phyloP scores from a whole-genome alignment of 1,140 invertebrate genomes.

The Panagrolaimus sp. region DNA sequence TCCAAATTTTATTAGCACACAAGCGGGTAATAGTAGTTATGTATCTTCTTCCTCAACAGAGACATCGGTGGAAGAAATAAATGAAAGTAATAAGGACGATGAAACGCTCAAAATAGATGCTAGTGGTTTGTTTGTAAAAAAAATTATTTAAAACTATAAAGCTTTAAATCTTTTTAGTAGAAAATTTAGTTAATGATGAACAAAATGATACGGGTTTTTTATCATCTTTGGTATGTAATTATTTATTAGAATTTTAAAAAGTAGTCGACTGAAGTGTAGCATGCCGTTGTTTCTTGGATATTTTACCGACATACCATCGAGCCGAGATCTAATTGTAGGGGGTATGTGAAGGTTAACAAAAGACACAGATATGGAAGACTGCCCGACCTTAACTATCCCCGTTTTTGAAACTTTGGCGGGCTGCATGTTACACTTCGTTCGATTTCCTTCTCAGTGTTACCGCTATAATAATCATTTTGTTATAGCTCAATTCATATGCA shows the following conservation, averaged over 20 bases:
- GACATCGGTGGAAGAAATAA: not conserved
- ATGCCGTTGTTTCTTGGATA: no score
- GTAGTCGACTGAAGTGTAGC: no score
- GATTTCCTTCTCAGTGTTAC: no score
- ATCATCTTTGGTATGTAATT: not conserved
- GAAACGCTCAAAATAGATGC: not conserved
- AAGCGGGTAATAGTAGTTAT: not conserved
- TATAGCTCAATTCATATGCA: not conserved
- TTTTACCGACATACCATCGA: no score
- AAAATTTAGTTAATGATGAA: not conserved
- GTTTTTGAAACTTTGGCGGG: no score
- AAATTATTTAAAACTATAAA: not conserved
- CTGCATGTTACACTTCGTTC: no score
- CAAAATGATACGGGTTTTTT: not conserved
- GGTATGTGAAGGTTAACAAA: no score
- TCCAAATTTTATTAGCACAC: not conserved
- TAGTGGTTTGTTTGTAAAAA: not conserved
- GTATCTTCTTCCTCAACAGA: not conserved
- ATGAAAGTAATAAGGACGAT: not conserved
- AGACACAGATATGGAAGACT: no score
- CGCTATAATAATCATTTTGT: no score
- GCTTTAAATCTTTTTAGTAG: conserved; percentile 1
- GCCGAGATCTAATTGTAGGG: no score
- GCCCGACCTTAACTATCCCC: no score
- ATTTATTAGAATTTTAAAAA: no score